Evolutionary conservation across 2,888 invertebrate genomes (phyloP).

Genomic region (Prionchulus punctatus): DNA sequence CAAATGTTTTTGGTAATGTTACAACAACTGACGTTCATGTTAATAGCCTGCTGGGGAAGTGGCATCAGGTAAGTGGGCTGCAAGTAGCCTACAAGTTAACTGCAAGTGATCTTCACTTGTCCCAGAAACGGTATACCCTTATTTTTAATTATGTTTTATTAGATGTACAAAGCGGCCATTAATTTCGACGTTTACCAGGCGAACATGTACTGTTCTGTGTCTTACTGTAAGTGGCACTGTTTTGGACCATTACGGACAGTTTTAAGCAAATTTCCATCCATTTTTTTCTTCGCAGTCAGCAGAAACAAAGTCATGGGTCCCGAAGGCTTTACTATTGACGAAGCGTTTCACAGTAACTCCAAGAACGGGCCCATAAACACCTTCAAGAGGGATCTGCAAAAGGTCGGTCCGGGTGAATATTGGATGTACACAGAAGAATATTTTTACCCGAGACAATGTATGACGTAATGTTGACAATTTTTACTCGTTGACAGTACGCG

Average conservation of each 20-base stretch:
- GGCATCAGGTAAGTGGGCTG: constrained; percentile 21
- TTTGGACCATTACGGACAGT: not conserved
- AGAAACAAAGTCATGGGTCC: constrained; percentile 19
- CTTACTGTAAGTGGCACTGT: constrained; percentile 25
- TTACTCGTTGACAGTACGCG: too few species aligned
- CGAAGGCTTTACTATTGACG: constrained; percentile 32
- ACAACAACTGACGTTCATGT: constrained; percentile 29
- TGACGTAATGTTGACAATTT: too few species aligned
- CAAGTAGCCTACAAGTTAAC: too few species aligned
- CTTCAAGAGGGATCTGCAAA: constrained; percentile 30
- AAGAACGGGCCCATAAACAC: constrained; percentile 32
- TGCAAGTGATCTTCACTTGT: not conserved
- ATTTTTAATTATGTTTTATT: constrained; percentile 4
- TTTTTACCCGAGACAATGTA: constrained; percentile 32
- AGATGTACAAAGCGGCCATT: constrained; percentile 32
- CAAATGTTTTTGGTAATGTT: constrained; percentile 26
- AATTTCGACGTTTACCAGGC: constrained; percentile 32
- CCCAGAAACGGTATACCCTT: not conserved
- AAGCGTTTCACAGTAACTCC: constrained; percentile 28
- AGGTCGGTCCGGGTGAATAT: constrained; percentile 27
- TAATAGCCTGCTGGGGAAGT: constrained; percentile 27
- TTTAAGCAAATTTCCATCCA: not conserved
- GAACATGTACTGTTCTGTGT: constrained; percentile 31
- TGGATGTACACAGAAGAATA: constrained; percentile 35
- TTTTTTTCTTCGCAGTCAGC: constrained; percentile 21